Percentiles rank a stretch among this genome's conserved stretches.
These are phyloP conservation scores for Numida meleagris DNA, from an alignment of 2,113 vertebrate genomes.

Conservation along the genomic window DNA sequence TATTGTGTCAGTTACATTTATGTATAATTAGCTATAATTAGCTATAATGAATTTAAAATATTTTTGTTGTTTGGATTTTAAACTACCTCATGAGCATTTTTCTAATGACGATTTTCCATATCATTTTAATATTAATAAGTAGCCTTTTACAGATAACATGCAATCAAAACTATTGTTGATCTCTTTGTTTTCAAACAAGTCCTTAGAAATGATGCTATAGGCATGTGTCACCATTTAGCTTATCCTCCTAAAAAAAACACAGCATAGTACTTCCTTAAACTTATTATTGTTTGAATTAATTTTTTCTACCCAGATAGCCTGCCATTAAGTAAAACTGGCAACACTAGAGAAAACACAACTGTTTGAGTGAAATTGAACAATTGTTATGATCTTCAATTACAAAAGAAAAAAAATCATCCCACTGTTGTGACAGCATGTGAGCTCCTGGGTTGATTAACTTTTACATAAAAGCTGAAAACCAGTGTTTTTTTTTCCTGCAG, in stretches of 20 bases:
- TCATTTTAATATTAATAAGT: neutral
- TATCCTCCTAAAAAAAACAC: neutral
- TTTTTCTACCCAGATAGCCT: neutral
- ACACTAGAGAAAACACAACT: neutral
- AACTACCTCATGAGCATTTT: neutral
- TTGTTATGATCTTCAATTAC: neutral
- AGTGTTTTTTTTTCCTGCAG: neutral
- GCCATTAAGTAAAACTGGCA: neutral
- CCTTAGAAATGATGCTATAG: neutral
- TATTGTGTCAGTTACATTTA: too few relatives aligned
- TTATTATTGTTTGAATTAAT: neutral
- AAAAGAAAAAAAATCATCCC: neutral
- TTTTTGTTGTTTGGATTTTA: neutral
- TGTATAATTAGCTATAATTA: too few relatives aligned
- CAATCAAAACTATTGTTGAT: neutral
- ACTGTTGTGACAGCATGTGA: neutral
- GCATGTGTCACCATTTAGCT: neutral
- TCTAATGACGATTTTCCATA: neutral
- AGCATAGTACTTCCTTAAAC: neutral
- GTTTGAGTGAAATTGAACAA: neutral
- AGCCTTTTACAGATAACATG: neutral
- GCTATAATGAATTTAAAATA: neutral
- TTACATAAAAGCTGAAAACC: fast-evolving
- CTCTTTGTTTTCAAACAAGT: neutral
- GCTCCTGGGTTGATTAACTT: neutral